Percentiles rank a stretch among this genome's conserved stretches.
These are phyloP conservation scores for Protula sp. DNA, from an alignment of 2,888 invertebrate genomes.

Conservation along the genomic window DNA sequence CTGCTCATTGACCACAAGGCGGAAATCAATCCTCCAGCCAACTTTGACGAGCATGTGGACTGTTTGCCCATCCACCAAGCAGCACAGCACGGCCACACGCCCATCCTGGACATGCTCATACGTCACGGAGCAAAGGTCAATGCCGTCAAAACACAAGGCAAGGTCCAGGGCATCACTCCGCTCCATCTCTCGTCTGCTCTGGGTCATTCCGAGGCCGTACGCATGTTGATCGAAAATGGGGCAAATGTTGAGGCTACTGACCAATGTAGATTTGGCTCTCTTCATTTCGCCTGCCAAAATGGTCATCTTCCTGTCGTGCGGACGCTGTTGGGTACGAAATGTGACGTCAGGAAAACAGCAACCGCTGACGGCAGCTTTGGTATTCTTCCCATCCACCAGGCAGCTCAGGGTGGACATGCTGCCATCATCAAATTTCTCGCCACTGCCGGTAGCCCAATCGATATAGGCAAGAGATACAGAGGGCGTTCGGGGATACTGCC, in stretches of 20 bases:
- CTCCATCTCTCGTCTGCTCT: conserved; percentile 22
- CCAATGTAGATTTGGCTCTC: conserved; percentile 18
- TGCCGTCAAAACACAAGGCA: conserved; percentile 15
- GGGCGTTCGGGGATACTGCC: conserved; percentile 20
- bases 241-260: conserved; percentile 17
- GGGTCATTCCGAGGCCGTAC: conserved; percentile 17
- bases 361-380: conserved; percentile 15
- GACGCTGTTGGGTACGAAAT: conserved; percentile 17
- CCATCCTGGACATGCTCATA: conserved; percentile 16
- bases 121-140: conserved; percentile 16
- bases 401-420: conserved; percentile 21
- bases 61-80: conserved; percentile 24
- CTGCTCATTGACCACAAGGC: conserved; percentile 13
- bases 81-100: conserved; percentile 20
- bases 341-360: conserved; percentile 8
- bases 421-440: conserved; percentile 20
- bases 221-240: conserved; percentile 15
- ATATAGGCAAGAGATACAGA: conserved; percentile 12
- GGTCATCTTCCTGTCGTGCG: conserved; percentile 21
- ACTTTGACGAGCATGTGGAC: conserved; percentile 17
- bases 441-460: conserved; percentile 17
- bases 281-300: conserved; percentile 22
- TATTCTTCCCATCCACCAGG: conserved; percentile 21
- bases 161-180: conserved; percentile 16
- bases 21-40: conserved; percentile 12